A percentile compares a stretch with the other conserved stretches of the same genome.
Conservation (phyloP, 2,888 invertebrate species). For the Acronicta aceris region DNA sequence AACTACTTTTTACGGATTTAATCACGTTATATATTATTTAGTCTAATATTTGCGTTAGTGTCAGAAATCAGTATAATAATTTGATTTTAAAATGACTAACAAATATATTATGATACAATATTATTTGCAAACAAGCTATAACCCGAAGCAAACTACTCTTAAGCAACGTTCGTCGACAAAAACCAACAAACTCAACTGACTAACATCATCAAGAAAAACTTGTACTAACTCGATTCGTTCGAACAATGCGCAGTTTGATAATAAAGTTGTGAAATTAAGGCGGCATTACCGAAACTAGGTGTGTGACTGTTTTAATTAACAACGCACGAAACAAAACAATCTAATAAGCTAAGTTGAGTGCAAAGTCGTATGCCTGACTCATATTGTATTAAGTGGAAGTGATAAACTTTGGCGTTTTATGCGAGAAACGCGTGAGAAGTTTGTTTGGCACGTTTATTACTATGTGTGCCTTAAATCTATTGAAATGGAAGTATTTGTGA, state of each 20-base stretch:
- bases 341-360: slow-evolving; percentile 81
- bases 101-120: no score
- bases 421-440: background rate
- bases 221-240: slow-evolving; percentile 34
- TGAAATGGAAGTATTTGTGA: no score
- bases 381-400: slow-evolving; percentile 41
- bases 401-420: slow-evolving; percentile 37
- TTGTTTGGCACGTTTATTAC: background rate
- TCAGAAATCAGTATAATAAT: no score
- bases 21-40: no score
- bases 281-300: slow-evolving; percentile 59
- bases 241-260: slow-evolving; percentile 39
- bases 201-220: slow-evolving; percentile 37
- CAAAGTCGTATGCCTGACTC: slow-evolving; percentile 72
- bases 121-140: no score
- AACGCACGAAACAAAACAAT: slow-evolving; percentile 79
- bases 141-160: background rate
- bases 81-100: no score
- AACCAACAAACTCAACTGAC: slow-evolving; percentile 6
- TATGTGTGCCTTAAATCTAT: no score
- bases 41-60: no score
- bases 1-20: no score
- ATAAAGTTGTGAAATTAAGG: slow-evolving; percentile 58
- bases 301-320: slow-evolving; percentile 75
- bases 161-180: background rate